Evolutionary conservation across 2,113 vertebrate species (phyloP), one percentile per base, ranked within the genome.

Genomic region (Syngnathus scovelli): DNA sequence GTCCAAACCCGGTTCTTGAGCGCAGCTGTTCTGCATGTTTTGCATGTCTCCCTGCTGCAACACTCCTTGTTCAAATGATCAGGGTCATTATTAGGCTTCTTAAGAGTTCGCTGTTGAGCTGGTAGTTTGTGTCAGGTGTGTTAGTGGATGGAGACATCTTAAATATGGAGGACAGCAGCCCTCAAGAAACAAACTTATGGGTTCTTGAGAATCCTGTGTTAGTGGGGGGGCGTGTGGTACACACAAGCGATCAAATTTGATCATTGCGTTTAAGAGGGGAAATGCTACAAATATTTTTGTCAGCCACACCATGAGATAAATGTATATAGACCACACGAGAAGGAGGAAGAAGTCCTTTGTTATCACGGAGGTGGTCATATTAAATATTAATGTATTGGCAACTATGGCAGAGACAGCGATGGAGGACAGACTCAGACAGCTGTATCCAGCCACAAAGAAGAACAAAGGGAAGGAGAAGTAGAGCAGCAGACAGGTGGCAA

Each of bases 401-500:
- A 21, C 12, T 23, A n/a, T 67, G 69, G 56, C 59, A 65, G 70
- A 76, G 62, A 66, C 64, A 67, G 64, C 74, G 18, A 58, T 66
- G 66, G 23, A 62, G 67, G 75, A 80, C 64, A 21, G 39, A 55
- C 51, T 68, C 23, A 64, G 60, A 72, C 58, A 77, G 76, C 65
- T 66, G 66, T 0, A 70, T 68, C 68, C 63, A 41, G 60, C 23
- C 56, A 38, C 41, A 48, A 2, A 10, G 38, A 27, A n/a, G 10
- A 46, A 67, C 13, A 54, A 64, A 76, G 59, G 46, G 44, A 66
- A 55, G n/a, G 18, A 74, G 72, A 86, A 79, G 70, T 81, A 74
- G 74, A 81, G 61, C 77, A 77, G 70, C 66, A 77, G 81, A 66
- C 67, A 68, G 16, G 70, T 7, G 44, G 64, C 70, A 71, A 74